phyloP scores from a whole-genome alignment of 2,888 invertebrate species.

The Axea sp. region DNA sequence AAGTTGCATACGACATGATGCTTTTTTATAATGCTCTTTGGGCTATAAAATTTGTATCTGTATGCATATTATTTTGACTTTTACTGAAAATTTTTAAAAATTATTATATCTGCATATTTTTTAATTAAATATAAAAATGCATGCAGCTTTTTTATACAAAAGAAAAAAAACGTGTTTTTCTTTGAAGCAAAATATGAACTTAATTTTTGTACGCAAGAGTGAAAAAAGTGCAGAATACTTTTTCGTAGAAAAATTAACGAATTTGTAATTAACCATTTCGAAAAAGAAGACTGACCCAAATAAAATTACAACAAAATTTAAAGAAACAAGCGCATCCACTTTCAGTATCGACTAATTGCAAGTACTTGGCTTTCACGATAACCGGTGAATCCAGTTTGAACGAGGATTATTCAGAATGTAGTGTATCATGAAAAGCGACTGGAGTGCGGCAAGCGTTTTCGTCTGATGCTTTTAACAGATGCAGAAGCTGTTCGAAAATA shows the following conservation, averaged over 20 bases:
- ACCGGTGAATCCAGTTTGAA: constrained; percentile 57
- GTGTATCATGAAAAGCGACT: constrained; percentile 35
- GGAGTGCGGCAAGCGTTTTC: constrained; percentile 24
- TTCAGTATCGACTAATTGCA: constrained; percentile 54
- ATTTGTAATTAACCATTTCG: constrained; percentile 3
- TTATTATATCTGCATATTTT: too few species aligned
- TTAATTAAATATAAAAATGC: too few species aligned
- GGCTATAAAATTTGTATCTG: too few species aligned
- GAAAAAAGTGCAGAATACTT: background rate
- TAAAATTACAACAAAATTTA: constrained; percentile 23
- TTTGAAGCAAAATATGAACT: too few species aligned
- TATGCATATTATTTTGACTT: too few species aligned
- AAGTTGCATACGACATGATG: too few species aligned
- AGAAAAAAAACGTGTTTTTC: too few species aligned
- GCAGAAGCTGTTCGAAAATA: constrained; percentile 53
- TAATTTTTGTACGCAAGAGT: too few species aligned
- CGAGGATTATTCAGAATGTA: constrained; percentile 43
- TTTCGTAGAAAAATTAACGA: background rate
- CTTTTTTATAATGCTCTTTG: too few species aligned
- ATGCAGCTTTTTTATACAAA: too few species aligned
- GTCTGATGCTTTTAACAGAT: constrained; percentile 46
- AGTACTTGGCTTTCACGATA: constrained; percentile 40
- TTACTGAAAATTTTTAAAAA: too few species aligned
- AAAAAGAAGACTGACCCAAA: constrained; percentile 24
- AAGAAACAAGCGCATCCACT: constrained; percentile 38